A percentile compares a stretch with the other conserved stretches of the same genome.
These are phyloP conservation scores for Echeneis naucrates DNA, from an alignment of 2,797 vertebrate genomes.

Conservation along the genomic window DNA sequence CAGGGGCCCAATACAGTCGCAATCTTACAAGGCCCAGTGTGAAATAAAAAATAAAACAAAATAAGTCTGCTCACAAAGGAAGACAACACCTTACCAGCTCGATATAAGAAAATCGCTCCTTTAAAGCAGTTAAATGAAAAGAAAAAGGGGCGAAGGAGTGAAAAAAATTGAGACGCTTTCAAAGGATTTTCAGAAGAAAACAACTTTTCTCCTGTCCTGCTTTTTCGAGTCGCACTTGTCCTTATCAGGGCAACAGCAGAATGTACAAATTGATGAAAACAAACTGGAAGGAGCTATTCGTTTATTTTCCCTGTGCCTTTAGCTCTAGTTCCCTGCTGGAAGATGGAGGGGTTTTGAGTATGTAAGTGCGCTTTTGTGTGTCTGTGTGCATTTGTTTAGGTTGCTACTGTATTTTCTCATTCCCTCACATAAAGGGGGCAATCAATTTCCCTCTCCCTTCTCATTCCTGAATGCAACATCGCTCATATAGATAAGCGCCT, in stretches of 20 bases:
- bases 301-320: constrained; percentile 45
- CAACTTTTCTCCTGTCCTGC: constrained; percentile 43
- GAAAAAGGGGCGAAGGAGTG: constrained; percentile 9
- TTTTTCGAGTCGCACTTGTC: constrained; percentile 34
- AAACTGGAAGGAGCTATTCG: constrained; percentile 45
- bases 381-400: constrained; percentile 38
- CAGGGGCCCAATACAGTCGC: constrained; percentile 67
- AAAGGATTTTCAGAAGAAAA: constrained; percentile 36
- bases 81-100: constrained; percentile 32
- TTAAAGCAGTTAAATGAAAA: constrained; percentile 55
- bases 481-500: constrained; percentile 56
- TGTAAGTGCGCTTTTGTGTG: constrained; percentile 26
- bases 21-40: constrained; percentile 64
- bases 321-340: constrained; percentile 30
- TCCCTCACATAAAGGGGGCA: constrained; percentile 76
- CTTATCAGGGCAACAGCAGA: constrained; percentile 60
- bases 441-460: constrained; percentile 79
- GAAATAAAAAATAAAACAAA: constrained; percentile 69
- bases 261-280: constrained; percentile 57
- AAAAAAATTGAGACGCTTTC: constrained; percentile 27
- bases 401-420: constrained; percentile 67
- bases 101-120: constrained; percentile 58
- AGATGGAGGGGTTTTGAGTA: constrained; percentile 32
- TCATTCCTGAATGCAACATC: constrained; percentile 67
- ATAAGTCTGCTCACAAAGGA: constrained; percentile 62